These are phyloP conservation scores for Gracilinanus agilis DNA, from an alignment of 2,113 vertebrate genomes.

Conservation along the genomic window DNA sequence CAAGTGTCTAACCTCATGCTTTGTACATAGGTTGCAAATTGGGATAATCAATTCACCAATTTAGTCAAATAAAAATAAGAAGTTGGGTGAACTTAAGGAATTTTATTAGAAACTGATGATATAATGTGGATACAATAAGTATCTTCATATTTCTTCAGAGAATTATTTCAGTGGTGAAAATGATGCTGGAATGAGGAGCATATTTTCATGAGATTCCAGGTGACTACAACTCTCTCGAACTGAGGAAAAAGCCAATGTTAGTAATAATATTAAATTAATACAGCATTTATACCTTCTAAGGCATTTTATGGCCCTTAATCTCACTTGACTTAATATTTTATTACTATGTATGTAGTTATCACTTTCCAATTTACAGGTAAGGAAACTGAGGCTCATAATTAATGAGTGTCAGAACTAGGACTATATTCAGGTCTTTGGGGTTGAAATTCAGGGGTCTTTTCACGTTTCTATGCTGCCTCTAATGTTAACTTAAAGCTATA, in stretches of 20 bases:
- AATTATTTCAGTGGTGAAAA: slow-evolving; percentile 91
- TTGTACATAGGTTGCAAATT: not conserved
- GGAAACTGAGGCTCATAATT: too few species aligned
- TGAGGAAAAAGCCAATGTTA: slow-evolving; percentile 78
- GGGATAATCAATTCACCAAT: slow-evolving; percentile 28
- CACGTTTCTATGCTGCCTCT: not conserved
- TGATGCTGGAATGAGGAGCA: slow-evolving; percentile 88
- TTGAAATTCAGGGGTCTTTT: not conserved
- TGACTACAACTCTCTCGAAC: slow-evolving; percentile 89
- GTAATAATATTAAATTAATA: not conserved
- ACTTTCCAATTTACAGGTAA: not conserved
- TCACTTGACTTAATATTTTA: not conserved
- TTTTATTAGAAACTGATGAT: not conserved
- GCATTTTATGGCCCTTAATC: not conserved
- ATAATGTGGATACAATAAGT: not conserved
- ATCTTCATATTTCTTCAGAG: not conserved
- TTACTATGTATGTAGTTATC: not conserved
- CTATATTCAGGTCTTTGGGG: not conserved
- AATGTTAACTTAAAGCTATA: slow-evolving; percentile 25
- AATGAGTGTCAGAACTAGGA: too few species aligned
- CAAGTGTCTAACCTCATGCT: not conserved
- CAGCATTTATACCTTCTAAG: not conserved
- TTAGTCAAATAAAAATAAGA: slow-evolving; percentile 45
- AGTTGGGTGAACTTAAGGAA: slow-evolving; percentile 20
- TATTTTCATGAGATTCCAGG: slow-evolving; percentile 89